Conservation (phyloP, 2,113 vertebrate genomes). For the Saguinus imperator region DNA sequence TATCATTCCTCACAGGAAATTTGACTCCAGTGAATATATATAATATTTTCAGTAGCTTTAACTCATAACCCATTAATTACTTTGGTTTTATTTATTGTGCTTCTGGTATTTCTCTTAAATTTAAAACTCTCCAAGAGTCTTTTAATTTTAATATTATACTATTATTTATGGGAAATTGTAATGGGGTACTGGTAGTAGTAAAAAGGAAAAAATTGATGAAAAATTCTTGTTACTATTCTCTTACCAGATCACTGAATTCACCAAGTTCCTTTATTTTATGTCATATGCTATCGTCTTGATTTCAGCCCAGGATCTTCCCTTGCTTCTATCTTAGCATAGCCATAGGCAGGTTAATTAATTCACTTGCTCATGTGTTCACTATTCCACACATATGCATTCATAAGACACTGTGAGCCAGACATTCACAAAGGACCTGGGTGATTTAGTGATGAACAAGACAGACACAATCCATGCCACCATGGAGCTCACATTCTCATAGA, state of each 20-base stretch:
- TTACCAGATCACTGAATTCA: neutral
- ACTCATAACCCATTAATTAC: conserved; percentile 80
- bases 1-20: conserved; percentile 83
- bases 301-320: neutral
- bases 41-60: conserved; percentile 82
- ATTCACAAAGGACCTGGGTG: neutral
- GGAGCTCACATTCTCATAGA: neutral
- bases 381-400: neutral
- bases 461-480: neutral
- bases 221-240: conserved; percentile 25
- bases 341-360: neutral
- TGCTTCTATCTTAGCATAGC: neutral
- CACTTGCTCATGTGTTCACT: neutral
- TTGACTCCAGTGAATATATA: conserved; percentile 79
- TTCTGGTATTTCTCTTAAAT: conserved; percentile 81
- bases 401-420: neutral
- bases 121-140: conserved; percentile 77
- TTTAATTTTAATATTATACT: conserved; percentile 75
- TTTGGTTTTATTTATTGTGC: conserved; percentile 82
- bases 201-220: conserved; percentile 51
- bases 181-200: neutral
- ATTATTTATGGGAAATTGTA: conserved; percentile 70
- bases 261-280: neutral
- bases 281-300: accelerated
- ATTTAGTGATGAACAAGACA: neutral